phyloP scores from a whole-genome alignment of 2,888 invertebrate genomes.

The Sepiola atlantica region DNA sequence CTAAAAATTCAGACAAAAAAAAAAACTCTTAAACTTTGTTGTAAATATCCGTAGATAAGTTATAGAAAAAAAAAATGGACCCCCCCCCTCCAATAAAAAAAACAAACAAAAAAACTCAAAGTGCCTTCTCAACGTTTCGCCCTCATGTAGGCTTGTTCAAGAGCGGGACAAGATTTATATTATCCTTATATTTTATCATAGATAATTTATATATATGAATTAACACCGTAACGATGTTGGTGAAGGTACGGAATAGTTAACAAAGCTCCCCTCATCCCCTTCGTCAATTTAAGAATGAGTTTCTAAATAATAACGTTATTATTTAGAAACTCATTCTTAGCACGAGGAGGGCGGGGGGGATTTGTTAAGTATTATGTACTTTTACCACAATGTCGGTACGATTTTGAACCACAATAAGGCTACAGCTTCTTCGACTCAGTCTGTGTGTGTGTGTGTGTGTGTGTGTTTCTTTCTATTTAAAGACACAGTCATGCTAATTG shows the following conservation, averaged over 20 bases:
- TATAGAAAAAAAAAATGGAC: too few species aligned
- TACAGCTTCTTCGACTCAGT: neutral
- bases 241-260: neutral
- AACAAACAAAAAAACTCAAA: too few species aligned
- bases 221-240: too few species aligned
- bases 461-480: neutral
- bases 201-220: too few species aligned
- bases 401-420: neutral
- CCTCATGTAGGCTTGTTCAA: too few species aligned
- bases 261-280: neutral
- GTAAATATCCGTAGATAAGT: too few species aligned
- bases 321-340: neutral
- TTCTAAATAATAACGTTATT: neutral
- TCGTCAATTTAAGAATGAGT: neutral
- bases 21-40: too few species aligned
- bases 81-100: too few species aligned
- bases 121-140: too few species aligned
- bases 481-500: neutral
- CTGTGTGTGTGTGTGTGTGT: neutral
- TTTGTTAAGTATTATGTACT: neutral
- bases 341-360: neutral
- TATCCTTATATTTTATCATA: too few species aligned
- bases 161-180: too few species aligned
- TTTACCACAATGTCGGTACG: neutral
- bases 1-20: too few species aligned